Evolutionary conservation across 2,888 invertebrate genomes (phyloP).

Genomic region (Empis livida): DNA sequence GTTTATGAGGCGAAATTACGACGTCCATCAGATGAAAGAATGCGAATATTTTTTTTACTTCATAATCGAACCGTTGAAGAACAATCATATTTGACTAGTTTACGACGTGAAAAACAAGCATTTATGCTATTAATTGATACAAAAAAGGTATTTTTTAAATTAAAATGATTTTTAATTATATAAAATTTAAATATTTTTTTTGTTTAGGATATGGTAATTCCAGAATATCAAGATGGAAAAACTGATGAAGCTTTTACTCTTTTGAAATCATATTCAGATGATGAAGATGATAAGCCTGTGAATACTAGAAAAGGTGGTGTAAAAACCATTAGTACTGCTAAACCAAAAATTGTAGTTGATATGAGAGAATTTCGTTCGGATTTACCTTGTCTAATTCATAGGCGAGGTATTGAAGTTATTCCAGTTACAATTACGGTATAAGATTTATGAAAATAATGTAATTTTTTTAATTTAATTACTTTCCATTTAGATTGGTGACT

Average conservation of each 20-base stretch:
- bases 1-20: slow-evolving; percentile 55
- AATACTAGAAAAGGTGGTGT: slow-evolving; percentile 56
- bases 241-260: slow-evolving; percentile 46
- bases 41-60: slow-evolving; percentile 78
- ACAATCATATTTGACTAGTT: slow-evolving; percentile 82
- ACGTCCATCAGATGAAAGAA: slow-evolving; percentile 34
- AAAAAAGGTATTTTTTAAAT: slow-evolving; percentile 74
- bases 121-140: slow-evolving; percentile 86
- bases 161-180: not conserved
- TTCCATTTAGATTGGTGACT: slow-evolving; percentile 74
- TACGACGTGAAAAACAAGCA: slow-evolving; percentile 85
- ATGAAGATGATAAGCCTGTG: slow-evolving; percentile 22
- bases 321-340: slow-evolving; percentile 8
- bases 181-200: not conserved
- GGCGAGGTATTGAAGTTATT: slow-evolving; percentile 82
- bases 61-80: slow-evolving; percentile 93
- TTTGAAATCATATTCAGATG: slow-evolving; percentile 25
- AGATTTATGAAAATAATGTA: not conserved
- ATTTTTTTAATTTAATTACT: slow-evolving; percentile 10
- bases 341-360: slow-evolving; percentile 69
- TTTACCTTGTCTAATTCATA: slow-evolving; percentile 84
- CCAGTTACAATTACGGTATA: slow-evolving; percentile 67
- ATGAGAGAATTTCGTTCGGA: slow-evolving; percentile 97
- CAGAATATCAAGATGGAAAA: slow-evolving; percentile 79
- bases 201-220: slow-evolving; percentile 66